Evolutionary conservation across 2,888 invertebrate genomes (phyloP).

Genomic region (Napeogenes sylphis): DNA sequence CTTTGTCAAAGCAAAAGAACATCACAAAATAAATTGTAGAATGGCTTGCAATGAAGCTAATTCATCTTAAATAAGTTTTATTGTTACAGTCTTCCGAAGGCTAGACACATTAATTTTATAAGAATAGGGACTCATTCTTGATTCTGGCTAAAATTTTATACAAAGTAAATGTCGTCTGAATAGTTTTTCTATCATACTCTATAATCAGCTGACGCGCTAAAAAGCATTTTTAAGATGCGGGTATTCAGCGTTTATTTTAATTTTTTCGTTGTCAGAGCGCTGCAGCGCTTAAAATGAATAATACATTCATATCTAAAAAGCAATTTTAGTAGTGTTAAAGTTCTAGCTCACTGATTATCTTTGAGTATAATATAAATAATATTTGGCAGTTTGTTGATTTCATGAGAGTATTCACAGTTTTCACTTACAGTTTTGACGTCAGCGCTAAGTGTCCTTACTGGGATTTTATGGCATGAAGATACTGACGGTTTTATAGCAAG

Average conservation of each 20-base stretch:
- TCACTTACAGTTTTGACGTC: slow-evolving; percentile 39
- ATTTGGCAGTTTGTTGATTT: slow-evolving; percentile 2
- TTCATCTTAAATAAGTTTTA: slow-evolving; percentile 21
- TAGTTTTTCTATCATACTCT: slow-evolving; percentile 13
- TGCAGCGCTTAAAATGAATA: no score
- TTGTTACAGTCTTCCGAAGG: slow-evolving; percentile 25
- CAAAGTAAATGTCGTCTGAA: slow-evolving; percentile 18
- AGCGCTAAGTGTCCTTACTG: slow-evolving; percentile 47
- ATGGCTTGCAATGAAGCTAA: slow-evolving; percentile 13
- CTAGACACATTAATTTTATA: slow-evolving; percentile 43
- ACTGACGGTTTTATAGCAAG: slow-evolving; percentile 60
- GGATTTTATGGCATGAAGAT: slow-evolving; percentile 61
- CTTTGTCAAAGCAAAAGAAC: slow-evolving; percentile 5
- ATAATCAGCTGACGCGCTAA: background rate
- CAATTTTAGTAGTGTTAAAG: background rate
- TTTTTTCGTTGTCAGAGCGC: no score
- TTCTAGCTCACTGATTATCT: background rate
- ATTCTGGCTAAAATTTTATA: slow-evolving; percentile 26
- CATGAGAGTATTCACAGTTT: slow-evolving; percentile 21
- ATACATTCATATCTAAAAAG: no score
- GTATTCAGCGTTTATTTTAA: no score
- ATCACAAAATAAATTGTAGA: slow-evolving; percentile 10
- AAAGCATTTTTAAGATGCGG: no score
- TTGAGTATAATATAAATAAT: background rate
- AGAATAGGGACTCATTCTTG: slow-evolving; percentile 34